Evolutionary conservation across 2,113 vertebrate species (phyloP).

Genomic region (Archilochus colubris): DNA sequence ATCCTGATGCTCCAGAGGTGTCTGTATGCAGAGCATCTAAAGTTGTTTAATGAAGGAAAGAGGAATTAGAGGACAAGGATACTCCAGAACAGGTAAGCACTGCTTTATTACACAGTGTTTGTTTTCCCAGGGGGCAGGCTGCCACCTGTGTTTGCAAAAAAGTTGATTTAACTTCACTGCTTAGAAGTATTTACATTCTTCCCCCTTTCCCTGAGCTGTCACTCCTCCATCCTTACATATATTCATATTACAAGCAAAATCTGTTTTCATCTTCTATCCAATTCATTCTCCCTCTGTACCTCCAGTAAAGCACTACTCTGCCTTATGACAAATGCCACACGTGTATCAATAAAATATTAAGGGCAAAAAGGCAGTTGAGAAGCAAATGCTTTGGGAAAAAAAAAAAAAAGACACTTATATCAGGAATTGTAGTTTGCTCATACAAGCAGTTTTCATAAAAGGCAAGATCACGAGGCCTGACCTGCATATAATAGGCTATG

Average conservation of each 20-base stretch:
- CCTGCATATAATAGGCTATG: neutral
- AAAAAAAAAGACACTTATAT: neutral
- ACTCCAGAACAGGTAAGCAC: neutral
- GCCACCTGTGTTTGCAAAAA: neutral
- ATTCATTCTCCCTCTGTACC: neutral
- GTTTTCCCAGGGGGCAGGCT: neutral
- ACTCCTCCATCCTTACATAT: neutral
- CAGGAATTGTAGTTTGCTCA: neutral
- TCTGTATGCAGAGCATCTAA: neutral
- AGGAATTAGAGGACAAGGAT: neutral
- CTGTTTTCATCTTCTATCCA: neutral
- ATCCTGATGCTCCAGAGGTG: neutral
- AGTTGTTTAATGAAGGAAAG: neutral
- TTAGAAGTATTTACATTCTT: neutral
- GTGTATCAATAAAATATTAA: neutral
- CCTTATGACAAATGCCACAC: neutral
- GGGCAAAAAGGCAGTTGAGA: neutral
- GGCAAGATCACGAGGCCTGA: neutral
- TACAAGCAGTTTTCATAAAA: neutral
- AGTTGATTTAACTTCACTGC: neutral
- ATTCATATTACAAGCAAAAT: neutral
- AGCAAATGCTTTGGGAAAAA: neutral
- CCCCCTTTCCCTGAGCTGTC: neutral
- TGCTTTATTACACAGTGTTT: neutral
- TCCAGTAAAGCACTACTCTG: neutral